Evolutionary conservation across 2,797 vertebrate genomes (phyloP), one percentile per base, ranked within the genome.

Genomic region (Acipenser ruthenus): DNA sequence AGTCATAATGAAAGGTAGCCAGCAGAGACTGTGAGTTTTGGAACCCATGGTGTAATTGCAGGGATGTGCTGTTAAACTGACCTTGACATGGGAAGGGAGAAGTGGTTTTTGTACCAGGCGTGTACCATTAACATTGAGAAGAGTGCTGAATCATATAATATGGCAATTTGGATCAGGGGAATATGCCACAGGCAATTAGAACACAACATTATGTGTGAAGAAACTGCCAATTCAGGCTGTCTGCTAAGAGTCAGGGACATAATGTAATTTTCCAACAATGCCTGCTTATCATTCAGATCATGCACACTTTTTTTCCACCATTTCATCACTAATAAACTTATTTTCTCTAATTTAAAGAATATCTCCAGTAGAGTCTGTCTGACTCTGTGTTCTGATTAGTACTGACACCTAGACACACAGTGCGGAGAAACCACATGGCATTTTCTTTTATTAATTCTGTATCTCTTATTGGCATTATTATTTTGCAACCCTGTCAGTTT

Each of bases 81-180:
- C 65, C 65, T 55, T 61, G 64, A 69, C 71, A 67, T 76, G 63
- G 65, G 70, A 77, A 80, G 37, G 23, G 81, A 75, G 66, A 70
- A 71, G 68, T 83, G 80, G 84, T 74, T 80, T 72, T 37, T 67
- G 63, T 70, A 70, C 72, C 69, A 77, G 80, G 37, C 37, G 37
- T 62, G 60, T 62, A 23, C 13, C 64, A 53, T 6, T 53, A 11
- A 6, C 23, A 47, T 55, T 56, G 52, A 55, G 23, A 13, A 65
- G 60, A 23, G 18, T 48, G 12, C 51, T 7, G 12, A 65, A 49
- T 65, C 37, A 65, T 65, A 47, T 58, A 65, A 58, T 65, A 58
- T 48, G 64, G 64, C 18, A n/a, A 65, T 65, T 65, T 23, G 60
- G 53, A 58, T 47, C 55, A 9, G 37, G 51, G 47, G 6, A 65